Percentiles rank a stretch among this genome's conserved stretches.
Evolutionary conservation across 2,113 vertebrate genomes (phyloP).

Genomic region (Phrynosoma blainvillii): DNA sequence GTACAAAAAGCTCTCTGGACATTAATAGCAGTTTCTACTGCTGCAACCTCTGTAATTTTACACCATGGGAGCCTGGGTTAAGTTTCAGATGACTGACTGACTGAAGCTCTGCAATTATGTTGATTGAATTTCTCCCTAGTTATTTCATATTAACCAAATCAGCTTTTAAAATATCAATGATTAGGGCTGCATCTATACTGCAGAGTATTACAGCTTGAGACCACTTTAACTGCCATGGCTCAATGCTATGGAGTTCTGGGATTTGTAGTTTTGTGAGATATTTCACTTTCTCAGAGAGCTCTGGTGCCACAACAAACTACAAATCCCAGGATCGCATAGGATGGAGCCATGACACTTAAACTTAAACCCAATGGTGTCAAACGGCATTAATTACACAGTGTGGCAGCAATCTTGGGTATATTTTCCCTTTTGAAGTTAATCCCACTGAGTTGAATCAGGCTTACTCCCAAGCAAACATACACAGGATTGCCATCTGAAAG

Average conservation of each 20-base stretch:
- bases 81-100: not conserved
- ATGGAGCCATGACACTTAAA: no score
- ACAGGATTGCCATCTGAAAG: conserved; percentile 1
- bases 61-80: not conserved
- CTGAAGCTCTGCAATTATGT: conserved; percentile 33
- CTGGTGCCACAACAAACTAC: no score
- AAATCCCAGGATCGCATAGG: no score
- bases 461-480: conserved; percentile 33
- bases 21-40: conserved; percentile 36
- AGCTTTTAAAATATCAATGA: no score
- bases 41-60: conserved; percentile 71
- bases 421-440: not conserved
- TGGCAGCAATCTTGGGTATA: not conserved
- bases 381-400: no score
- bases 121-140: not conserved
- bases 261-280: no score
- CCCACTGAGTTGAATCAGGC: conserved; percentile 40
- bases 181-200: no score
- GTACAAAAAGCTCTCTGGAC: conserved; percentile 62
- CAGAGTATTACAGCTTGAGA: no score
- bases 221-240: no score
- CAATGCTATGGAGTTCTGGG: no score
- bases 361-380: no score
- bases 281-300: no score
- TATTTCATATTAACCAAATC: not conserved